phyloP scores from a whole-genome alignment of 2,888 invertebrate genomes.

The Eupithecia exiguata region DNA sequence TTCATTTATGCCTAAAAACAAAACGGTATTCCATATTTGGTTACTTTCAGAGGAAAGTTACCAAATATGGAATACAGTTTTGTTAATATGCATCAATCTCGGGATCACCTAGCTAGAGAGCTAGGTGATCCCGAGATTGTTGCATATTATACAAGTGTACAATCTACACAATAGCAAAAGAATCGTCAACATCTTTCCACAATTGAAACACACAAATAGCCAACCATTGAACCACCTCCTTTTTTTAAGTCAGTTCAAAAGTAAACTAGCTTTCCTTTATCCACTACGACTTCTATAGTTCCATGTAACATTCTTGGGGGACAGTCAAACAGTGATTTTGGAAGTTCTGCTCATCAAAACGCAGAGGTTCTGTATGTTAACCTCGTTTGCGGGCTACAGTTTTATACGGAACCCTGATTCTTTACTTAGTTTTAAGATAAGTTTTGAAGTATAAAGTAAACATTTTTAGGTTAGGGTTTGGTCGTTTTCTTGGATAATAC shows the following conservation, averaged over 20 bases:
- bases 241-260: background rate
- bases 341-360: constrained; percentile 42
- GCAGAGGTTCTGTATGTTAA: constrained; percentile 40
- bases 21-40: no score
- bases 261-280: constrained; percentile 5
- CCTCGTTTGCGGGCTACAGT: constrained; percentile 38
- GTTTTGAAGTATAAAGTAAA: background rate
- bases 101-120: no score
- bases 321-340: constrained; percentile 48
- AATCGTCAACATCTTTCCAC: no score
- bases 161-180: no score
- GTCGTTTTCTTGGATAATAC: background rate
- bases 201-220: no score
- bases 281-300: constrained; percentile 21
- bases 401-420: constrained; percentile 29
- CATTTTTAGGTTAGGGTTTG: background rate
- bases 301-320: constrained; percentile 32
- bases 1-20: no score
- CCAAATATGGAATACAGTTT: no score
- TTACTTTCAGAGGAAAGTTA: no score
- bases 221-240: background rate
- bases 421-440: constrained; percentile 1
- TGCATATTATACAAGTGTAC: no score
- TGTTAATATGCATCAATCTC: no score
- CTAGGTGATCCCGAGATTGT: no score